phyloP scores from a whole-genome alignment of 2,888 invertebrate species.

The Eulithis prunata region DNA sequence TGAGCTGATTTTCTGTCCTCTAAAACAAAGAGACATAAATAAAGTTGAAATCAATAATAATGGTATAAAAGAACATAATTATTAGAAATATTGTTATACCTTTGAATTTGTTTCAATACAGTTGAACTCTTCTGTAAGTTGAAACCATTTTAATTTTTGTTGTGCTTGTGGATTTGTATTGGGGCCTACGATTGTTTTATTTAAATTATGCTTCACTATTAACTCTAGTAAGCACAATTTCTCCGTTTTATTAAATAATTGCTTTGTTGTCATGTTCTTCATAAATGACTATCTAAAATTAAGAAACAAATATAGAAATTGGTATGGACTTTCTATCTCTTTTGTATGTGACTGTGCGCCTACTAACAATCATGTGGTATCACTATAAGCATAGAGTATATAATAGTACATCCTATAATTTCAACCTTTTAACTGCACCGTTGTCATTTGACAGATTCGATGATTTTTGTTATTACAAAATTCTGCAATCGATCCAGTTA shows the following conservation, averaged over 20 bases:
- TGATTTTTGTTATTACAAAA: too few relatives aligned
- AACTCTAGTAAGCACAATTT: constrained; percentile 8
- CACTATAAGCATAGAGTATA: too few relatives aligned
- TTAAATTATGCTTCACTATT: constrained; percentile 7
- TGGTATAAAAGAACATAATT: neutral
- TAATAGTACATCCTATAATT: too few relatives aligned
- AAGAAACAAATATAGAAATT: neutral
- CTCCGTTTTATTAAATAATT: constrained; percentile 7
- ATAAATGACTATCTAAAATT: constrained; percentile 6
- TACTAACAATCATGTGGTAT: too few relatives aligned
- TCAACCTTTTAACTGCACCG: too few relatives aligned
- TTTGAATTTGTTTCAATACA: constrained; percentile 6
- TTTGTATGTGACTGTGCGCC: too few relatives aligned
- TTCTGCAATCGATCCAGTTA: neutral
- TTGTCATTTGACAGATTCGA: too few relatives aligned
- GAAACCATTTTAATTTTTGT: constrained; percentile 8
- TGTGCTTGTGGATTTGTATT: neutral
- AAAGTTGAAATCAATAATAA: neutral
- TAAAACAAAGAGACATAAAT: neutral
- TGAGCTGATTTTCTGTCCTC: constrained; percentile 6
- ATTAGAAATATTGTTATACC: neutral
- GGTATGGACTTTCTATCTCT: neutral
- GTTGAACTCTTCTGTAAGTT: constrained; percentile 10
- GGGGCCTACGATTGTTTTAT: neutral
- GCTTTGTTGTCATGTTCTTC: constrained; percentile 8